Percentiles rank a stretch among this genome's conserved stretches.
These are phyloP conservation scores for Xanthorhoe spadicearia DNA, from an alignment of 2,888 invertebrate genomes.

Conservation along the genomic window DNA sequence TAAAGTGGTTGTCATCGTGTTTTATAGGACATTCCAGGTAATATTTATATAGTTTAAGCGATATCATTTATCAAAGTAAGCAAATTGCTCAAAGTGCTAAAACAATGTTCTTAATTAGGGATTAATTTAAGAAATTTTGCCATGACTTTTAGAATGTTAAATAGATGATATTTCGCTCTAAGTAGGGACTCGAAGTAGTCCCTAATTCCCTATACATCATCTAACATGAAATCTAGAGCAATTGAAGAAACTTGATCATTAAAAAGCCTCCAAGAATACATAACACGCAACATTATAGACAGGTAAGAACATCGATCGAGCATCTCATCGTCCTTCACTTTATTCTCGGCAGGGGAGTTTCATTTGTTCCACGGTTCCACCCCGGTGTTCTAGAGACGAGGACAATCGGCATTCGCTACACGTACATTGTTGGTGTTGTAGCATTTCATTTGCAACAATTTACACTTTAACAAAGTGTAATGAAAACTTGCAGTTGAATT, in stretches of 20 bases:
- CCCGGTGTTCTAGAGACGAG: neutral
- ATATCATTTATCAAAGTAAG: too few relatives aligned
- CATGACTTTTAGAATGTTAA: too few relatives aligned
- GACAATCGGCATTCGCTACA: neutral
- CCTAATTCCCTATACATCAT: too few relatives aligned
- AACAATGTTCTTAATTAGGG: too few relatives aligned
- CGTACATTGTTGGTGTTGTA: neutral
- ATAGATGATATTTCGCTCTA: too few relatives aligned
- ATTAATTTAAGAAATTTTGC: too few relatives aligned
- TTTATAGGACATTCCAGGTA: neutral
- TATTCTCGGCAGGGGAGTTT: neutral
- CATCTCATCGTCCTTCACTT: neutral
- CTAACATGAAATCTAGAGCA: too few relatives aligned
- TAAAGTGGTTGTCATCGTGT: constrained; percentile 18
- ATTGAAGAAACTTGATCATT: too few relatives aligned
- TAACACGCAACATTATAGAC: neutral
- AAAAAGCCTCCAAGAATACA: neutral
- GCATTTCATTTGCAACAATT: neutral
- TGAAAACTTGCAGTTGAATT: constrained; percentile 7
- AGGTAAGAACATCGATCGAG: neutral
- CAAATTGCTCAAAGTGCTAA: too few relatives aligned
- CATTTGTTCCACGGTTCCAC: neutral
- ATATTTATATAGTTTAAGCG: neutral
- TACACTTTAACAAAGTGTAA: neutral
- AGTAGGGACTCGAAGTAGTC: too few relatives aligned